A percentile compares a stretch with the other conserved stretches of the same genome.
phyloP scores from a whole-genome alignment of 53 echinoderm and acorn worm species.

The Paracentrotus lividus region DNA sequence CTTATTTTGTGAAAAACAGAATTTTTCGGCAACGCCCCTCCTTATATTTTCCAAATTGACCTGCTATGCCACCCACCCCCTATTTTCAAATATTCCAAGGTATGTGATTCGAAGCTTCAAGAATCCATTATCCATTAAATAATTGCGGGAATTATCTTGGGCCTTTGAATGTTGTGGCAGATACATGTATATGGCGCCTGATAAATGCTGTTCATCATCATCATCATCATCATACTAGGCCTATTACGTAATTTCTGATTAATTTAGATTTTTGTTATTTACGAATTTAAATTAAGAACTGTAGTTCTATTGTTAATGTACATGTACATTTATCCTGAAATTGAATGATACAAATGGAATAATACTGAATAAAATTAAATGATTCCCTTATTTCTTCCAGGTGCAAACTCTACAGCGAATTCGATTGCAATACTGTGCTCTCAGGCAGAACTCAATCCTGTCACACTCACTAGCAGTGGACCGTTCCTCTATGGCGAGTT shows the following conservation, averaged over 20 bases:
- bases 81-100: background rate
- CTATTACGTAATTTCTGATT: background rate
- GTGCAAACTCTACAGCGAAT: background rate
- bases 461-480: conserved; percentile 7
- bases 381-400: background rate
- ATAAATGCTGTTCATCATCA: background rate
- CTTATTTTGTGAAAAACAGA: background rate
- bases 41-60: too few relatives aligned
- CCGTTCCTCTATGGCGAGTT: background rate
- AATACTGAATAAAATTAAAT: background rate
- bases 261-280: background rate
- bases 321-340: too few relatives aligned
- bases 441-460: background rate
- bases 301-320: too few relatives aligned
- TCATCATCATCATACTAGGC: background rate
- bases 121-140: too few relatives aligned
- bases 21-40: too few relatives aligned
- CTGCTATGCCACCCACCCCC: too few relatives aligned
- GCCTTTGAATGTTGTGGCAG: too few relatives aligned
- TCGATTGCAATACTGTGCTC: background rate
- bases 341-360: background rate
- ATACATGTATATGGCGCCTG: too few relatives aligned
- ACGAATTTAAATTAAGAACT: background rate
- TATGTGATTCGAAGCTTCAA: background rate
- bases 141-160: too few relatives aligned